Evolutionary conservation across 64 coral and sea anemone species (phyloP).

Genomic region (Hydrozoanthus tunicans): DNA sequence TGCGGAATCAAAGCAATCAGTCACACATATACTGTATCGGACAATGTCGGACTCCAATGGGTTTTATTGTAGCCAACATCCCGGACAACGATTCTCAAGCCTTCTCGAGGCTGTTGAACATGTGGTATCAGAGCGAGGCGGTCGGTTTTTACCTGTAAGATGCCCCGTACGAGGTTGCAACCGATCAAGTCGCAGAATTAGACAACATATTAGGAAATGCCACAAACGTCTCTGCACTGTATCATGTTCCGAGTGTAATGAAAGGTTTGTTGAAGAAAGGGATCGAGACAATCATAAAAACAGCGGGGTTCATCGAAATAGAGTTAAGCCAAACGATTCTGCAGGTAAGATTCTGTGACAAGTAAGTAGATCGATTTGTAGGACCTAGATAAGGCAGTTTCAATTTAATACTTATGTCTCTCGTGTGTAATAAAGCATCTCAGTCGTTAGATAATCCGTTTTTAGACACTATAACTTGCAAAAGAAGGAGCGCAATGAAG

Average conservation of each 20-base stretch:
- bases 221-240: not conserved
- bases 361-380: no score
- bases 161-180: not conserved
- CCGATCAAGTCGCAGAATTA: not conserved
- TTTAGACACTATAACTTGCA: no score
- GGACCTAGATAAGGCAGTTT: no score
- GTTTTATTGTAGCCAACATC: not conserved
- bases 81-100: not conserved
- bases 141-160: not conserved
- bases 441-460: no score
- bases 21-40: no score
- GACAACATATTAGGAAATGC: not conserved
- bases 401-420: no score
- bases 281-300: not conserved
- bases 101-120: constrained; percentile 7
- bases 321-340: not conserved
- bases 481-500: no score
- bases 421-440: no score
- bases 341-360: not conserved
- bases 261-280: constrained; percentile 9
- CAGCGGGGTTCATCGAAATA: not conserved
- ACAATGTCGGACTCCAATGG: no score
- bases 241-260: not conserved
- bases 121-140: not conserved
- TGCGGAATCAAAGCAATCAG: not conserved